Percentiles rank a stretch among this genome's conserved stretches.
Evolutionary conservation across 2,888 invertebrate species (phyloP).

Genomic region (Phasia obesa): DNA sequence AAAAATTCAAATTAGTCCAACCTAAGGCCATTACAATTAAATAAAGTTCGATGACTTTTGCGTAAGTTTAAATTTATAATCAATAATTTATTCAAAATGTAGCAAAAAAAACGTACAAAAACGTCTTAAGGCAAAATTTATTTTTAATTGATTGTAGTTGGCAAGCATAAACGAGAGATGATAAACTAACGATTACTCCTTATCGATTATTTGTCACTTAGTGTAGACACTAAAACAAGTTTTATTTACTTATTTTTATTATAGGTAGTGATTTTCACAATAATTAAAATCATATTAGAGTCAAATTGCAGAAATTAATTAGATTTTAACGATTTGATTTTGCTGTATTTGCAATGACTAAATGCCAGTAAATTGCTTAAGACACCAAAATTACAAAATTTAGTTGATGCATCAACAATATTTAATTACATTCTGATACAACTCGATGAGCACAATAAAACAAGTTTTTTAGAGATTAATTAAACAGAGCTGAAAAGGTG

Average conservation of each 20-base stretch:
- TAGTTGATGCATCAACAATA: slow-evolving; percentile 77
- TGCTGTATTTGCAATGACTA: not conserved
- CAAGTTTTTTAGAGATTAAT: slow-evolving; percentile 68
- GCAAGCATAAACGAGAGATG: slow-evolving; percentile 4
- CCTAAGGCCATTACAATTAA: slow-evolving; percentile 41
- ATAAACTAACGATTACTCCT: slow-evolving; percentile 12
- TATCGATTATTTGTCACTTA: slow-evolving; percentile 41
- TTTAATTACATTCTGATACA: slow-evolving; percentile 79
- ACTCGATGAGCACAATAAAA: slow-evolving; percentile 74
- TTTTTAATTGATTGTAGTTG: slow-evolving; percentile 1
- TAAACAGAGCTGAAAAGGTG: slow-evolving; percentile 8
- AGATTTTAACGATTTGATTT: slow-evolving; percentile 55
- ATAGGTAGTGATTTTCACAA: slow-evolving; percentile 25
- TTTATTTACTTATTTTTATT: slow-evolving; percentile 1
- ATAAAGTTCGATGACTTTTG: slow-evolving; percentile 25
- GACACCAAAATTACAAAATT: slow-evolving; percentile 1
- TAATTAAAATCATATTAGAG: slow-evolving; percentile 54
- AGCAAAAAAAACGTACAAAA: not conserved
- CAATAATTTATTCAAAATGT: not conserved
- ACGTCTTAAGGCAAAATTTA: not conserved
- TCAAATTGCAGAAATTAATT: slow-evolving; percentile 40
- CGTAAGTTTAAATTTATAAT: slow-evolving; percentile 10
- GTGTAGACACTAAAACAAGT: not conserved
- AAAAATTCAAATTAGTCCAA: slow-evolving; percentile 21
- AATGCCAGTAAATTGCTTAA: slow-evolving; percentile 2